These are phyloP conservation scores for Fabriciana adippe DNA, from an alignment of 2,888 invertebrate species.

Conservation along the genomic window DNA sequence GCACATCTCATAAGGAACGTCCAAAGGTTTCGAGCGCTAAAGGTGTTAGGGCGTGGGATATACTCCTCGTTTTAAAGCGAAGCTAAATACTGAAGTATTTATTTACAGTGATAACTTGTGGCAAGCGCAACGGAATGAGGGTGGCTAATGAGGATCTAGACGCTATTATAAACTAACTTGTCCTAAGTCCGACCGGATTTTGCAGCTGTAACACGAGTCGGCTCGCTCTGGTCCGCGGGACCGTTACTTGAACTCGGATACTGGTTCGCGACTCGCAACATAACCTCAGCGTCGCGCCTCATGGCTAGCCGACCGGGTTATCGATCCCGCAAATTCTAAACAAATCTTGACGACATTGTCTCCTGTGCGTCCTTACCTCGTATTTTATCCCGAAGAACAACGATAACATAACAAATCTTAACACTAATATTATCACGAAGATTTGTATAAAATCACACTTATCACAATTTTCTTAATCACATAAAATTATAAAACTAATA, in stretches of 20 bases:
- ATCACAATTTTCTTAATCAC: conserved; percentile 81
- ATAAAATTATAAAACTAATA: conserved; percentile 75
- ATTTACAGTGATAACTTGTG: conserved; percentile 72
- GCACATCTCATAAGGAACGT: conserved; percentile 79
- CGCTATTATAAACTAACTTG: conserved; percentile 75
- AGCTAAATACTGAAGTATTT: conserved; percentile 71
- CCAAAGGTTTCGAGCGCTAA: conserved; percentile 78
- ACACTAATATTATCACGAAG: conserved; percentile 77
- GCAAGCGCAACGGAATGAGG: conserved; percentile 77
- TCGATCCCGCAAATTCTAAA: conserved; percentile 80
- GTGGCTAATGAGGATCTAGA: conserved; percentile 77
- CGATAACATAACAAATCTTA: conserved; percentile 80
- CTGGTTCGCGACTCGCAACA: conserved; percentile 76
- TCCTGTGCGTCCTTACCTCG: conserved; percentile 69
- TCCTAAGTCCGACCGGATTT: conserved; percentile 75
- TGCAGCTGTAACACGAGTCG: conserved; percentile 71
- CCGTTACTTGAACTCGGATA: conserved; percentile 81
- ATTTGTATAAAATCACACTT: conserved; percentile 80
- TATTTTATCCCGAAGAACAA: conserved; percentile 70
- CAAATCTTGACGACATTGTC: conserved; percentile 64
- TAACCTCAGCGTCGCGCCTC: conserved; percentile 81
- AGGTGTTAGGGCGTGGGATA: conserved; percentile 69
- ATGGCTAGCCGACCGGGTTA: conserved; percentile 79
- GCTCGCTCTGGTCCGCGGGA: conserved; percentile 62
- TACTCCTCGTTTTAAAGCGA: conserved; percentile 66